phyloP scores from a whole-genome alignment of 2,113 vertebrate species.

The Crotalus tigris region DNA sequence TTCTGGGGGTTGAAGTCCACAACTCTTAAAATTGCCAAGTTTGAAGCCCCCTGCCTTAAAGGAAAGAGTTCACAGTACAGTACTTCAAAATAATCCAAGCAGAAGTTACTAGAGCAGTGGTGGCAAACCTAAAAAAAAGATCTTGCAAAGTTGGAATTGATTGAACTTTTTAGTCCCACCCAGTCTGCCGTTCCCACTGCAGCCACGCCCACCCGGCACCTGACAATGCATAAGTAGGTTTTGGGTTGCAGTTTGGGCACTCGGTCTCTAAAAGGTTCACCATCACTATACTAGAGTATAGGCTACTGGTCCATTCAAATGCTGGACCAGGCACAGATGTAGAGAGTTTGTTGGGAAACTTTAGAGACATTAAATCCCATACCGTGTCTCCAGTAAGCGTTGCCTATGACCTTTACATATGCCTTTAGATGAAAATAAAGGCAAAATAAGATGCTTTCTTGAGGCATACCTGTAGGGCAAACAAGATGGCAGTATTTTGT shows the following conservation, averaged over 20 bases:
- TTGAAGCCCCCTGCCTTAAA: background rate
- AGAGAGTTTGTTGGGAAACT: background rate
- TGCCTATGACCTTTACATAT: background rate
- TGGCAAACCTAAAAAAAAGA: too few species aligned
- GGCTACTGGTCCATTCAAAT: background rate
- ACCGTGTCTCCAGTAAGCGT: background rate
- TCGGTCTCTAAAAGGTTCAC: too few species aligned
- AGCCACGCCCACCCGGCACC: too few species aligned
- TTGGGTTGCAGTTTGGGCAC: too few species aligned
- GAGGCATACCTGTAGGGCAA: background rate
- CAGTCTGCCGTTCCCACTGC: too few species aligned
- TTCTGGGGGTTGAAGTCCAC: background rate
- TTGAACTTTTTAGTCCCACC: too few species aligned
- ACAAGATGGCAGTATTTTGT: background rate
- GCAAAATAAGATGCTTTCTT: background rate
- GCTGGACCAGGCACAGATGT: background rate
- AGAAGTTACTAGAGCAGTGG: background rate
- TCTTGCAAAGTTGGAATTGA: too few species aligned
- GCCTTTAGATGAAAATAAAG: background rate
- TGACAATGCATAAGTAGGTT: too few species aligned
- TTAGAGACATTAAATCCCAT: background rate
- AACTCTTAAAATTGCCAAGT: background rate
- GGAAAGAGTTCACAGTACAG: background rate
- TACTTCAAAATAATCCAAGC: background rate
- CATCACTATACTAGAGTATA: background rate